Evolutionary conservation across 2,888 invertebrate genomes (phyloP).

Genomic region (Phaonia tiefii): DNA sequence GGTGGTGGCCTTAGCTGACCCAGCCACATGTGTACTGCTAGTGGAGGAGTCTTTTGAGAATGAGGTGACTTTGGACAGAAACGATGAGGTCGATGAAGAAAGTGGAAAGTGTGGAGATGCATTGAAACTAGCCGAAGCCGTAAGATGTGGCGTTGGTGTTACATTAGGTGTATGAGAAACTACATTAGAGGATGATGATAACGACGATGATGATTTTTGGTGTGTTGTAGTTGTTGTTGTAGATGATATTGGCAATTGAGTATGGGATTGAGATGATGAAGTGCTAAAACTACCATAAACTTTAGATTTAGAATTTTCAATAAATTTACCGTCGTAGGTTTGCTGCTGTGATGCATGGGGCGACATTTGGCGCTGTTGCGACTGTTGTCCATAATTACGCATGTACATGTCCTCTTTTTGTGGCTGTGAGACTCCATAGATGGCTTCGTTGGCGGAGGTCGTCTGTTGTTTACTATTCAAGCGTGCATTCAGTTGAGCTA

Average conservation of each 20-base stretch:
- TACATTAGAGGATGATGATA: constrained; percentile 69
- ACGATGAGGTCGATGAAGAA: constrained; percentile 78
- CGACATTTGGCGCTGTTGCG: constrained; percentile 66
- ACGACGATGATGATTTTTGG: constrained; percentile 68
- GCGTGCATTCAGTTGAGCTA: constrained; percentile 80
- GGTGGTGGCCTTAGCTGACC: constrained; percentile 67
- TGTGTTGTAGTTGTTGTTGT: constrained; percentile 67
- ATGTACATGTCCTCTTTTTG: constrained; percentile 72
- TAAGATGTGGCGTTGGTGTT: constrained; percentile 60
- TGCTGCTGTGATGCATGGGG: constrained; percentile 70
- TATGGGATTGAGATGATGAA: constrained; percentile 64
- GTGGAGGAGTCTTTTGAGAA: constrained; percentile 71
- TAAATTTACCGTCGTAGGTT: constrained; percentile 80
- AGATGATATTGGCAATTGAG: constrained; percentile 60
- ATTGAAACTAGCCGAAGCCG: constrained; percentile 73
- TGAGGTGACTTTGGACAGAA: constrained; percentile 78
- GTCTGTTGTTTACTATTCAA: constrained; percentile 76
- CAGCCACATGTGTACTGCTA: constrained; percentile 55
- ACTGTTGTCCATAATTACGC: constrained; percentile 70
- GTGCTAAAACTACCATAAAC: constrained; percentile 79
- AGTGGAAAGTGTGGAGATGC: constrained; percentile 78
- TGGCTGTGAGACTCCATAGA: constrained; percentile 73
- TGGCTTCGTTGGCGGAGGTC: constrained; percentile 72
- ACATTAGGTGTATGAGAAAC: constrained; percentile 69
- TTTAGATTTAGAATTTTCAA: constrained; percentile 76